Evolutionary conservation across 2,797 vertebrate genomes (phyloP).

Genomic region (Myoxocephalus aenaeus): DNA sequence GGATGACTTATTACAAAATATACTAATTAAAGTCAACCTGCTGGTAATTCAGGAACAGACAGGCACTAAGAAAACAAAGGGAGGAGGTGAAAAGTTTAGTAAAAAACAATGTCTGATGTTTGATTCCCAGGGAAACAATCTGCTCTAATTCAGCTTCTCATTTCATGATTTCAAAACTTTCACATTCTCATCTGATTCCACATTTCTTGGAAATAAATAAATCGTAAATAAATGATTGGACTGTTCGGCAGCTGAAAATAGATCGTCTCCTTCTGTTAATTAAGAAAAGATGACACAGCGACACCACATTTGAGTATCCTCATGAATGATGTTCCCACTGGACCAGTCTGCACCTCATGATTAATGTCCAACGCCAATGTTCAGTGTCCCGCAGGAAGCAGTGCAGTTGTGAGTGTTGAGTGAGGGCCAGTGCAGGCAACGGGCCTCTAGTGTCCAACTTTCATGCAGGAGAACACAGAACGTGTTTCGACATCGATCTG

Average conservation of each 20-base stretch:
- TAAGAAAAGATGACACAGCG: conserved; percentile 39
- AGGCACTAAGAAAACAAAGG: background rate
- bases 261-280: conserved; percentile 25
- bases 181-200: conserved; percentile 12
- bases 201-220: conserved; percentile 38
- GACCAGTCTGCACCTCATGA: too few relatives aligned
- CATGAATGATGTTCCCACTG: too few relatives aligned
- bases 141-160: conserved; percentile 8
- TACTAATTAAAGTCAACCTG: conserved; percentile 11
- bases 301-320: background rate
- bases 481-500: too few relatives aligned
- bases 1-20: conserved; percentile 35
- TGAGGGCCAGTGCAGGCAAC: too few relatives aligned
- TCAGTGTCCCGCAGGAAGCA: too few relatives aligned
- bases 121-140: background rate
- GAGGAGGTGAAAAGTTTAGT: background rate
- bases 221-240: background rate
- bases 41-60: conserved; percentile 19
- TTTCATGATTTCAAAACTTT: conserved; percentile 30
- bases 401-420: too few relatives aligned
- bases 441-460: too few relatives aligned
- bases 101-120: background rate
- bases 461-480: too few relatives aligned
- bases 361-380: too few relatives aligned
- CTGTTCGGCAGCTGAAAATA: conserved; percentile 27